Base-by-base conservation (phyloP, 2,888 invertebrate genomes). In the Trisateles emortualis region DNA sequence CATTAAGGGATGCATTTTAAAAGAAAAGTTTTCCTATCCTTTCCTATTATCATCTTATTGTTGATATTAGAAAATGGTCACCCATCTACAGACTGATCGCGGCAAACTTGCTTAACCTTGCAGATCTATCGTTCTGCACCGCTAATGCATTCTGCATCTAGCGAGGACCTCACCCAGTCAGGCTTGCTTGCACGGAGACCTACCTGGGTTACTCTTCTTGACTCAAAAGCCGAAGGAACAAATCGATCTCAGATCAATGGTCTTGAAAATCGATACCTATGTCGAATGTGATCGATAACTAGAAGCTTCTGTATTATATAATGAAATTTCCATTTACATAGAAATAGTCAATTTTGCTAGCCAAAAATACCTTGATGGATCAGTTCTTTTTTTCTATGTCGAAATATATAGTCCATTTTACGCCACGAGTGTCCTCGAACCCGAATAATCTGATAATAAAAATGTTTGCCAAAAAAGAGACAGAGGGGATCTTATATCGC, bases 381-480 rank as follows among this genome's bases (percentile, higher is more conserved):
- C 22, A 45, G 49, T 58, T 51, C n/a, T 48, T 52, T 36, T 9
- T 51, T 39, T 54, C 39, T 50, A 32, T 42, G 39, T 48, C 42
- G 6, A 52, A 33, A 63, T 53, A 52, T 58, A 51, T 45, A 45
- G 56, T 55, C 47, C 63, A 56, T 59, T 64, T 59, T 45, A 59
- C 45, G 58, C 45, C 42, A 54, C 52, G 49, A 44, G 56, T 59
- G 62, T 59, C 55, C 60, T 58, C 51, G 64, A 58, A 68, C 64
- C 65, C 67, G 51, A 70, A 58, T 75, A 74, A 74, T 74, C 64
- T 60, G 64, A 74, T 78, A 68, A 68, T 66, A 68, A 69, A 64
- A 68, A 63, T 63, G 49, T 70, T 64, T 57, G 57, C 53, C 42
- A 46, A 54, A 57, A 64, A 56, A 65, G 64, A 47, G 52, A 72